phyloP scores from a whole-genome alignment of 2,888 invertebrate species.

The Cantharis lateralis region DNA sequence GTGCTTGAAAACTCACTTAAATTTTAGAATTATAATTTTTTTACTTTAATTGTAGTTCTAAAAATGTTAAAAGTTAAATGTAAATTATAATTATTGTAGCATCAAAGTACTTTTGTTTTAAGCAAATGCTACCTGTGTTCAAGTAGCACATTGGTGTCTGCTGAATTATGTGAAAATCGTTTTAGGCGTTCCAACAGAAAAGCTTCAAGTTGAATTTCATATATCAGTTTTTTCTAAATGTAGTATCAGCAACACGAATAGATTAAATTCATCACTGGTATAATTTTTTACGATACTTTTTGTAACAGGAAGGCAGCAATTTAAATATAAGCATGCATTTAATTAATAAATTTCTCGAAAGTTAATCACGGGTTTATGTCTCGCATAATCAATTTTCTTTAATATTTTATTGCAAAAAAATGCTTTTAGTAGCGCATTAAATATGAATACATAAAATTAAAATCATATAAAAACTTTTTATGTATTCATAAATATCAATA shows the following conservation, averaged over 20 bases:
- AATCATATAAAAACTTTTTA: neutral
- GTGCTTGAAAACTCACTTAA: neutral
- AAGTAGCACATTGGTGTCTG: neutral
- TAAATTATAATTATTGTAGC: neutral
- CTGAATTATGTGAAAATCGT: neutral
- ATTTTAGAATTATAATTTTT: neutral
- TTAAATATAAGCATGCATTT: slow-evolving; percentile 20
- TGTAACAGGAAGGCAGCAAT: slow-evolving; percentile 23
- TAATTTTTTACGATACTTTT: neutral
- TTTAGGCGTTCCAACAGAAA: neutral
- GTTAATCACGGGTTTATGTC: slow-evolving; percentile 18
- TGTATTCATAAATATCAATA: neutral
- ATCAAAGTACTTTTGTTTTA: neutral
- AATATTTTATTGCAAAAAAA: slow-evolving; percentile 3
- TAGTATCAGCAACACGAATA: neutral
- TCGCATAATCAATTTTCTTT: slow-evolving; percentile 20
- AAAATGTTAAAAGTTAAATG: neutral
- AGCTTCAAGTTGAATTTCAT: neutral
- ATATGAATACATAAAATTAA: neutral
- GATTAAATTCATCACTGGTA: neutral
- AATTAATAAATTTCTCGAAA: slow-evolving; percentile 20
- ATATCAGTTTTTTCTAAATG: neutral
- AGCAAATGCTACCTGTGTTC: neutral
- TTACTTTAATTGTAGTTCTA: neutral
- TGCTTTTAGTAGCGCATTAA: neutral